Evolutionary conservation across 1,140 invertebrate species (phyloP).

Genomic region (Drosophila kikkawai): DNA sequence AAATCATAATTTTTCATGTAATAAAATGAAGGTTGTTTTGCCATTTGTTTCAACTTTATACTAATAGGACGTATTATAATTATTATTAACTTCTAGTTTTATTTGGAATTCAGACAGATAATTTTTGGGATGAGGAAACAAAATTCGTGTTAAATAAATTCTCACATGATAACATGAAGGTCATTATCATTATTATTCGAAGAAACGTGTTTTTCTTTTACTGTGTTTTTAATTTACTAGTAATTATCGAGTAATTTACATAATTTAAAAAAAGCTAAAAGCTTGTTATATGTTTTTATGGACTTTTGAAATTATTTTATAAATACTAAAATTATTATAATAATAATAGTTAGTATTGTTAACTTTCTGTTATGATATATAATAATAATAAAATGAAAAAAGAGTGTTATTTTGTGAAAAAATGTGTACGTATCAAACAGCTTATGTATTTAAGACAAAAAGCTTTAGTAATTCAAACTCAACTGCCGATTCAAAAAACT

Average conservation of each 20-base stretch:
- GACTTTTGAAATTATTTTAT: too few species aligned
- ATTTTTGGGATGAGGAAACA: neutral
- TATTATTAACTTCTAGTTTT: neutral
- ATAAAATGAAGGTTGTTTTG: conserved; percentile 4
- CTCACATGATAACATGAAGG: conserved; percentile 1
- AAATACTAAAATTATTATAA: neutral
- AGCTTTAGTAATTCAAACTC: conserved; percentile 13
- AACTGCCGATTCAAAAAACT: neutral
- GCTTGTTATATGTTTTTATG: neutral
- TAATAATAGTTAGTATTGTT: neutral
- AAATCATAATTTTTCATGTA: neutral
- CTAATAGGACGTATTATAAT: neutral
- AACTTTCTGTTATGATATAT: neutral
- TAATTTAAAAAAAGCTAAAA: too few species aligned
- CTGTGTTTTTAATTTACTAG: neutral
- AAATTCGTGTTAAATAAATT: neutral
- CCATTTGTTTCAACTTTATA: neutral
- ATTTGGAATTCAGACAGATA: neutral
- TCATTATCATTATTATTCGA: neutral
- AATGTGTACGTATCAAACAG: conserved; percentile 5
- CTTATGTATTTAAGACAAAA: neutral
- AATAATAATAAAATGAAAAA: neutral
- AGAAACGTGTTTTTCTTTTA: neutral
- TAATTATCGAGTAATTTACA: neutral
- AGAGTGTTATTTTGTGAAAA: neutral